Base-by-base conservation (phyloP, 1,140 invertebrate genomes). In the Epicauta chinensis region DNA sequence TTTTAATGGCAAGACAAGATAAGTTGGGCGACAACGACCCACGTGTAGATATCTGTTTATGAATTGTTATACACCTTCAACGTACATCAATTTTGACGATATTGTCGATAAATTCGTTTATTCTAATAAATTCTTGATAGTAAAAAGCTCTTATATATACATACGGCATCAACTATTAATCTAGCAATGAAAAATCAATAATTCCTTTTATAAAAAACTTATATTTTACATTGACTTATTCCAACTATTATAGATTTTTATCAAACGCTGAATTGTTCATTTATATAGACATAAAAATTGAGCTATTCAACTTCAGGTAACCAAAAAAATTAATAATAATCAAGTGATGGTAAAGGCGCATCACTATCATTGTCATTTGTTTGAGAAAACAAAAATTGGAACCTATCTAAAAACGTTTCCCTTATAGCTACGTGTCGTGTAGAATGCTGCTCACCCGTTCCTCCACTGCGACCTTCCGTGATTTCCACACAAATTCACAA, bases 401-500 rank as follows among this genome's bases (percentile, higher is more conserved):
- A 34, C 7, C 32, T 9, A 34, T 34, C 32, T 34, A 32, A 12
- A 30, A n/a, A n/a, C n/a, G 15, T 34, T 43, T 56, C 57, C 39
- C 54, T 67, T 64, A 63, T 60, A 68, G 67, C 64, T 70, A 71
- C 56, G 68, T 71, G 65, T 69, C 70, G 62, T 70, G 67, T 55
- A 70, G 69, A 61, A 70, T 70, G 53, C 65, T 71, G 77, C 84
- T 82, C 71, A 91, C 88, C 79, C 89, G 78, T 75, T 93, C 89
- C 71, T 92, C 89, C 16, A 89, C 83, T 30, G 90, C 88, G n/a
- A 92, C 83, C 73, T 93, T 91, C 62, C 89, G 76, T 37, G 89
- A 90, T 72, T 94, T 93, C 90, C 90, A 94, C 9, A 93, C 84
- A 70, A 94, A 94, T 72, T 96, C 93, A 67, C 89, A 88, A 13